phyloP scores from a whole-genome alignment of 2,888 invertebrate species.

The Drepanosiphum platanoidis region DNA sequence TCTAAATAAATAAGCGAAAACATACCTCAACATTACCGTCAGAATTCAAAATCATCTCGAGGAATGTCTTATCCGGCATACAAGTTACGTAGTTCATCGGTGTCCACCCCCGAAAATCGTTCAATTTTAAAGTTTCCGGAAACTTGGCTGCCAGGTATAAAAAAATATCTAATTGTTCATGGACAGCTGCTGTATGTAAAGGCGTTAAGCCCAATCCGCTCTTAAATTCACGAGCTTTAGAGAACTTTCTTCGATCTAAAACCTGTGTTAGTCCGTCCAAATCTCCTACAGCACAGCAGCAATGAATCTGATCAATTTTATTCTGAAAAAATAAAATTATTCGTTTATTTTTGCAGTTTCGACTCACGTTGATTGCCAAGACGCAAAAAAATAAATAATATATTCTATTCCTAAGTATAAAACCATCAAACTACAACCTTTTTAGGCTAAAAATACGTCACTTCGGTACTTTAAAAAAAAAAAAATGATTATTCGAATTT shows the following conservation, averaged over 20 bases:
- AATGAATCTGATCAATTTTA: slow-evolving; percentile 89
- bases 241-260: slow-evolving; percentile 88
- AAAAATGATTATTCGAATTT: too few species aligned
- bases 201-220: slow-evolving; percentile 88
- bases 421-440: too few species aligned
- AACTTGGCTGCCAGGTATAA: slow-evolving; percentile 75
- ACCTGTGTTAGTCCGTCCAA: slow-evolving; percentile 85
- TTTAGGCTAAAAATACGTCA: too few species aligned
- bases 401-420: too few species aligned
- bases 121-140: slow-evolving; percentile 85
- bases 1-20: not conserved
- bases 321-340: slow-evolving; percentile 70
- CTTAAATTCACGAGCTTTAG: slow-evolving; percentile 84
- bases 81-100: slow-evolving; percentile 89
- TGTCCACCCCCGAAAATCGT: slow-evolving; percentile 84
- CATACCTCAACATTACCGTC: slow-evolving; percentile 16
- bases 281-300: slow-evolving; percentile 85
- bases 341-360: too few species aligned
- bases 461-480: too few species aligned
- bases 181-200: slow-evolving; percentile 85
- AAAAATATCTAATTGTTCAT: slow-evolving; percentile 83
- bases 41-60: not conserved
- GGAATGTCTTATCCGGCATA: slow-evolving; percentile 74
- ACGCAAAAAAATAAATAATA: too few species aligned
- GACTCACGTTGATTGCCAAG: too few species aligned